phyloP scores from a whole-genome alignment of 2,113 vertebrate species.

The Lophura nycthemera region DNA sequence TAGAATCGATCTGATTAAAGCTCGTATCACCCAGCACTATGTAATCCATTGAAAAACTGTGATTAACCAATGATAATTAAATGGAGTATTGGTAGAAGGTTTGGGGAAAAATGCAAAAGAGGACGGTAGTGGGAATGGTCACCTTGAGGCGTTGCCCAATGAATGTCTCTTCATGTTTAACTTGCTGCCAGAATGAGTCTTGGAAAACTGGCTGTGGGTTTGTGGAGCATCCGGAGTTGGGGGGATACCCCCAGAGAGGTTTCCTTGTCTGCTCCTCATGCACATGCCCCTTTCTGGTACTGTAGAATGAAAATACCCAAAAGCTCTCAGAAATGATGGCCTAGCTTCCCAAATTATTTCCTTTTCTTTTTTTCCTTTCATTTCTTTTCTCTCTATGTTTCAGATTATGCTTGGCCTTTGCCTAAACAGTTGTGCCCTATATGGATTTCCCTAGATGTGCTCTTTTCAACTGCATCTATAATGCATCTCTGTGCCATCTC shows the following conservation, averaged over 20 bases:
- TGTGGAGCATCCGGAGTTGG: neutral
- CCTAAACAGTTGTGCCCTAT: constrained; percentile 93
- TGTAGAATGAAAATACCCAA: neutral
- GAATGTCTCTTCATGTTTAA: neutral
- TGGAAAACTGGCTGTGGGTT: neutral
- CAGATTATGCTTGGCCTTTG: constrained; percentile 96
- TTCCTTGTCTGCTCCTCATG: neutral
- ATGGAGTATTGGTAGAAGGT: neutral
- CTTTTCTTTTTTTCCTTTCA: constrained; percentile 62
- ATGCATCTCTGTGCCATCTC: constrained; percentile 99
- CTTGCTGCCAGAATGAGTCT: neutral
- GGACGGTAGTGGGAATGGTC: neutral
- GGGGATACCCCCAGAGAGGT: rapidly evolving
- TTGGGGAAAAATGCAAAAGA: neutral
- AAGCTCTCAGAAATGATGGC: neutral
- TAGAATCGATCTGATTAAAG: neutral
- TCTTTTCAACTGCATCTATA: constrained; percentile 98
- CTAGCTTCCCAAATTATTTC: constrained; percentile 33
- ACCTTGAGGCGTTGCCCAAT: neutral
- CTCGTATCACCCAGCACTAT: neutral
- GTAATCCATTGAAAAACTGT: neutral
- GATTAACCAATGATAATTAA: neutral
- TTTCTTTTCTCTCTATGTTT: constrained; percentile 76
- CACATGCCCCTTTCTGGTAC: neutral
- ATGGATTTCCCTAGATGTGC: constrained; percentile 98